Percentiles rank a stretch among this genome's conserved stretches.
phyloP scores from a whole-genome alignment of 2,888 invertebrate genomes.

The Leucozona laternaria region DNA sequence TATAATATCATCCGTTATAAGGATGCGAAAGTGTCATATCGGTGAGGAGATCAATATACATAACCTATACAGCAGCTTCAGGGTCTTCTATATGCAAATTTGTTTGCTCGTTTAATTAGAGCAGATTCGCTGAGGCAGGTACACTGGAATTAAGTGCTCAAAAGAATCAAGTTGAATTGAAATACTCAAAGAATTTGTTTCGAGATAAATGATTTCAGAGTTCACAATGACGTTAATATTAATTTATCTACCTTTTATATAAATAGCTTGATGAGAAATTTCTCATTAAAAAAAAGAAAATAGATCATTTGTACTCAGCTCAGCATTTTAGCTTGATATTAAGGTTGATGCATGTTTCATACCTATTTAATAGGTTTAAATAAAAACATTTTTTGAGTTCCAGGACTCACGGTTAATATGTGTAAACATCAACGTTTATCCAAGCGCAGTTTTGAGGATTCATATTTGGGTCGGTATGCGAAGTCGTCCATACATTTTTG shows the following conservation, averaged over 20 bases:
- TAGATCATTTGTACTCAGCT: not conserved
- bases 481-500: too few relatives aligned
- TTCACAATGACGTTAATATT: not conserved
- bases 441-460: too few relatives aligned
- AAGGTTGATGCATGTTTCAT: too few relatives aligned
- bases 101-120: slow-evolving; percentile 61
- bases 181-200: not conserved
- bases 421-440: too few relatives aligned
- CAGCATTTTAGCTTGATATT: too few relatives aligned
- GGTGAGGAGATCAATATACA: slow-evolving; percentile 35
- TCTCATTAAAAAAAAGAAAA: not conserved
- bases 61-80: not conserved
- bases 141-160: not conserved
- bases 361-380: too few relatives aligned
- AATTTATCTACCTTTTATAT: not conserved
- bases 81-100: slow-evolving; percentile 35
- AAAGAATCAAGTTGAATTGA: not conserved
- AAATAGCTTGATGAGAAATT: not conserved
- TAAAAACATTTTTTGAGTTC: too few relatives aligned
- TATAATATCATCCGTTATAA: not conserved
- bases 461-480: too few relatives aligned
- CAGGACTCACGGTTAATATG: too few relatives aligned
- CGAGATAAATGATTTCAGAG: not conserved
- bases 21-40: slow-evolving; percentile 6
- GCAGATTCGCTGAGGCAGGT: not conserved